Percentiles rank a stretch among this genome's conserved stretches.
phyloP scores from a whole-genome alignment of 2,888 invertebrate genomes.

The Plagodis pulveraria region DNA sequence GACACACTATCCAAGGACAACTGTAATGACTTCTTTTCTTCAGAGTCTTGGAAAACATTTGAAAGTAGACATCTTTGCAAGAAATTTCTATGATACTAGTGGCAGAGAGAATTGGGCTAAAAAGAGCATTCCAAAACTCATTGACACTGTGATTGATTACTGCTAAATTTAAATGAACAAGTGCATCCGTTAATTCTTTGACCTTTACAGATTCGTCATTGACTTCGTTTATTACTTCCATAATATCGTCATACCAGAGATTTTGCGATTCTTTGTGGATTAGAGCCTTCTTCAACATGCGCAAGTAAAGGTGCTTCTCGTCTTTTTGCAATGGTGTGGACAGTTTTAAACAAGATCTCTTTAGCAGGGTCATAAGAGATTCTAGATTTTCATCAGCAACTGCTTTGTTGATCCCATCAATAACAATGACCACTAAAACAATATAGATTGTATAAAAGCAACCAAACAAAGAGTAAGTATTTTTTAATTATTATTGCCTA shows the following conservation, averaged over 20 bases:
- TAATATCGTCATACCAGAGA: slow-evolving; percentile 86
- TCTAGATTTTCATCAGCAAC: slow-evolving; percentile 82
- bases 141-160: slow-evolving; percentile 69
- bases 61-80: slow-evolving; percentile 77
- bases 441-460: slow-evolving; percentile 1
- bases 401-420: slow-evolving; percentile 85
- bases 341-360: slow-evolving; percentile 75
- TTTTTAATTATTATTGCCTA: too few species aligned
- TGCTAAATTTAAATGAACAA: slow-evolving; percentile 74
- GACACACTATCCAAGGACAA: slow-evolving; percentile 81
- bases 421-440: slow-evolving; percentile 79
- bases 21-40: slow-evolving; percentile 74
- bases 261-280: slow-evolving; percentile 83
- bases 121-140: slow-evolving; percentile 69
- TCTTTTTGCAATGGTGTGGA: slow-evolving; percentile 69
- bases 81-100: slow-evolving; percentile 58
- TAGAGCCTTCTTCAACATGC: slow-evolving; percentile 78
- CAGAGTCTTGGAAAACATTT: slow-evolving; percentile 73
- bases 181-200: slow-evolving; percentile 72
- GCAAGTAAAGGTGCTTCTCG: slow-evolving; percentile 81
- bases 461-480: background rate
- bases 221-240: slow-evolving; percentile 75
- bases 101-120: slow-evolving; percentile 55
- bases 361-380: slow-evolving; percentile 75
- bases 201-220: slow-evolving; percentile 77